Evolutionary conservation across 2,797 vertebrate genomes (phyloP).

Genomic region (Poecilia picta): DNA sequence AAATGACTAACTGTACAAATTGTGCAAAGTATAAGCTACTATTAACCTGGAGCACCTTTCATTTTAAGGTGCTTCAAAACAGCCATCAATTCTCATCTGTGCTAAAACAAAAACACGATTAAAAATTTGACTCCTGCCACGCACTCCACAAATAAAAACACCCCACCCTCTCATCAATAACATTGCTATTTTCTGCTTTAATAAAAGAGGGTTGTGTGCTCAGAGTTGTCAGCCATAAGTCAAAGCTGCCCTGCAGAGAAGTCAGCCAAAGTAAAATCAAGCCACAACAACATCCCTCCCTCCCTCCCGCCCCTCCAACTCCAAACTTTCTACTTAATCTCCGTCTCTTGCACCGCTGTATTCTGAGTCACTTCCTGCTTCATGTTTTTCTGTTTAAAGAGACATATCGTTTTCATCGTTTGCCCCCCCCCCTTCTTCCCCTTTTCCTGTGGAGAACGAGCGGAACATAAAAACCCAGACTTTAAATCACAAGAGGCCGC

Average conservation of each 20-base stretch:
- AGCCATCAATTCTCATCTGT: constrained; percentile 82
- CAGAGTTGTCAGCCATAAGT: constrained; percentile 60
- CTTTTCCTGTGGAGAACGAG: constrained; percentile 80
- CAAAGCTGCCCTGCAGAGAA: constrained; percentile 43
- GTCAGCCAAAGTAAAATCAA: constrained; percentile 59
- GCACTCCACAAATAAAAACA: constrained; percentile 79
- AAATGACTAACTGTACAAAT: constrained; percentile 85
- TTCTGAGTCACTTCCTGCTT: constrained; percentile 60
- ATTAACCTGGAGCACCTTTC: constrained; percentile 83
- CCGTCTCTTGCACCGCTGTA: constrained; percentile 30
- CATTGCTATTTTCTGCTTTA: constrained; percentile 49
- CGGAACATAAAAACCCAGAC: constrained; percentile 94
- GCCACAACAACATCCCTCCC: constrained; percentile 40
- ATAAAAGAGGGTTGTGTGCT: constrained; percentile 66
- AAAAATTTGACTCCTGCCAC: constrained; percentile 81
- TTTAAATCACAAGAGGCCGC: constrained; percentile 98
- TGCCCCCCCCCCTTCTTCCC: constrained; percentile 53
- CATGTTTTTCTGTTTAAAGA: constrained; percentile 77
- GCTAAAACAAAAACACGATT: constrained; percentile 83
- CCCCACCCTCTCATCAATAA: constrained; percentile 41
- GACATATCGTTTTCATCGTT: constrained; percentile 83
- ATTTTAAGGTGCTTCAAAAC: constrained; percentile 76
- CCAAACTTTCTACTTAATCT: constrained; percentile 57
- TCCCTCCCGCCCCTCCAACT: not conserved
- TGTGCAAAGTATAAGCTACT: constrained; percentile 80